Percentiles rank a stretch among this genome's conserved stretches.
phyloP scores from a whole-genome alignment of 2,888 invertebrate genomes.

The Latheticus oryzae region DNA sequence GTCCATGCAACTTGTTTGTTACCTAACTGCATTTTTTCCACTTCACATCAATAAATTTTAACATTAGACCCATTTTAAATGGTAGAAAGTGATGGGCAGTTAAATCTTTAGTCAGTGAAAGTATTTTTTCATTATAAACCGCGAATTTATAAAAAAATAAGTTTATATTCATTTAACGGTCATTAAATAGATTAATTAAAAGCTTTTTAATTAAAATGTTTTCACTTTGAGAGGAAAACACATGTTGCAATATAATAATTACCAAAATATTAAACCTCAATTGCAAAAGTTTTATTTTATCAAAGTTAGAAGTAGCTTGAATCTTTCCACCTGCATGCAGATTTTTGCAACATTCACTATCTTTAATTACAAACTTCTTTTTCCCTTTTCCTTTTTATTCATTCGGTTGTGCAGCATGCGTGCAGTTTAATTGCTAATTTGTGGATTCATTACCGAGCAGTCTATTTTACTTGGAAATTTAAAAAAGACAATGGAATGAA shows the following conservation, averaged over 20 bases:
- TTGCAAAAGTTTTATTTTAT: too few species aligned
- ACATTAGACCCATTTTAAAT: neutral
- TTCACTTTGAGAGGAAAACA: too few species aligned
- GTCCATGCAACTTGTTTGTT: slow-evolving; percentile 1
- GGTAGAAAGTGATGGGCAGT: slow-evolving; percentile 18
- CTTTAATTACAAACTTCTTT: neutral
- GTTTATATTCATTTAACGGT: neutral
- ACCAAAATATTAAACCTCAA: too few species aligned
- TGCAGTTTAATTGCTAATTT: slow-evolving; percentile 10
- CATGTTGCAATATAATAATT: too few species aligned
- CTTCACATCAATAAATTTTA: slow-evolving; percentile 3
- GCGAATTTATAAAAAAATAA: neutral
- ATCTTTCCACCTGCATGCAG: too few species aligned
- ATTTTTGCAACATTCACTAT: neutral
- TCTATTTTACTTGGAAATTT: slow-evolving; percentile 11
- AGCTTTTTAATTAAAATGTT: too few species aligned
- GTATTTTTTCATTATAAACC: slow-evolving; percentile 1
- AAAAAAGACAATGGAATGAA: slow-evolving; percentile 11
- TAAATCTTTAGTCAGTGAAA: slow-evolving; percentile 4
- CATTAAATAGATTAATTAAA: too few species aligned
- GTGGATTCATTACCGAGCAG: slow-evolving; percentile 8
- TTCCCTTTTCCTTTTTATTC: neutral
- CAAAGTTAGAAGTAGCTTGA: too few species aligned
- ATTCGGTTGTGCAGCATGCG: neutral
- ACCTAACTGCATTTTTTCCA: slow-evolving; percentile 6